These are phyloP conservation scores for Perca fluviatilis DNA, from an alignment of 2,113 vertebrate species.

Conservation along the genomic window DNA sequence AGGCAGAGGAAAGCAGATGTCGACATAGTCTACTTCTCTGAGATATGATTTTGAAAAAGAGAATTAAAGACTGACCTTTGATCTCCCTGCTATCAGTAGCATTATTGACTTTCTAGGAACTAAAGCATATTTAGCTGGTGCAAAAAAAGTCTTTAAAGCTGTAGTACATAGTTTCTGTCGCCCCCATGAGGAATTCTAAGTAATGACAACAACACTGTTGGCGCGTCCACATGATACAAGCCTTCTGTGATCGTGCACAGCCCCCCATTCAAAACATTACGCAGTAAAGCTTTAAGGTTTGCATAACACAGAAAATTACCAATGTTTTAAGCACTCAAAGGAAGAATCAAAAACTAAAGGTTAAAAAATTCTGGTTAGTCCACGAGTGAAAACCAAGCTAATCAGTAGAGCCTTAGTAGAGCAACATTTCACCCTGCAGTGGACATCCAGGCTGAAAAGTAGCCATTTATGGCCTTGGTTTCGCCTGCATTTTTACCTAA, in stretches of 20 bases:
- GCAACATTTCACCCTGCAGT: background rate
- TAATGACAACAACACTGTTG: too few species aligned
- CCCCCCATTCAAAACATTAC: too few species aligned
- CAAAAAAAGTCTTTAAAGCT: background rate
- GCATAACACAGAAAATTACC: background rate
- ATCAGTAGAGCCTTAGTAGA: constrained; percentile 30
- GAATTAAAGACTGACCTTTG: constrained; percentile 8
- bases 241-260: too few species aligned
- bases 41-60: background rate
- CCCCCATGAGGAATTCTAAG: too few species aligned
- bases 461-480: constrained; percentile 45
- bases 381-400: constrained; percentile 19
- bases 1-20: background rate
- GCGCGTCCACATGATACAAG: too few species aligned
- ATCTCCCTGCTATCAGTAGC: background rate
- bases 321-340: background rate
- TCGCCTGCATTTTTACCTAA: constrained; percentile 25
- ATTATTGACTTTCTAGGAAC: constrained; percentile 2
- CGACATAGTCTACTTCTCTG: background rate
- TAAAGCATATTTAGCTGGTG: background rate
- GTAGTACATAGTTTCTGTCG: too few species aligned
- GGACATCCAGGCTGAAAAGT: background rate
- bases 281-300: background rate
- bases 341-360: background rate
- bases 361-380: background rate